Conservation (phyloP, 2,797 vertebrate species). For the Onychomys torridus region DNA sequence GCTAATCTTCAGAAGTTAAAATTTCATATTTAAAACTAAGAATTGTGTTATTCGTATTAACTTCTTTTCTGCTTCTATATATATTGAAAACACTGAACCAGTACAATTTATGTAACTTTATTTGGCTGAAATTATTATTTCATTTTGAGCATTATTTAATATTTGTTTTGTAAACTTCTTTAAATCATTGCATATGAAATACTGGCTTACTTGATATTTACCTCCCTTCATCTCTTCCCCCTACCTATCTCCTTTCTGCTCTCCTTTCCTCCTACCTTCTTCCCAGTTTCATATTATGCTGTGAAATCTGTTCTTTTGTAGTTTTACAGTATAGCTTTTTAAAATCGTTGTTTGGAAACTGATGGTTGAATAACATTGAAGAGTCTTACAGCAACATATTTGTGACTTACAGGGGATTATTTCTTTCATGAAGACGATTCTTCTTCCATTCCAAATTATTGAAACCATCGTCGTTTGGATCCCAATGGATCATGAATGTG, state of each 20-base stretch:
- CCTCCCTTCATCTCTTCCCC: background rate
- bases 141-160: background rate
- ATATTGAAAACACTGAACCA: background rate
- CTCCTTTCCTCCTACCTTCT: background rate
- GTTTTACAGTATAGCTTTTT: background rate
- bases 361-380: background rate
- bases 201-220: background rate
- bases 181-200: background rate
- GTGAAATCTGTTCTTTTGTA: rapidly evolving
- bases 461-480: background rate
- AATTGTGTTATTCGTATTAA: background rate
- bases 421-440: background rate
- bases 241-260: background rate
- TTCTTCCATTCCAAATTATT: background rate
- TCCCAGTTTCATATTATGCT: background rate
- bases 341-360: background rate
- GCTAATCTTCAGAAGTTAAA: background rate
- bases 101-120: background rate
- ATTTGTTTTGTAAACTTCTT: background rate
- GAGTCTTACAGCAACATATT: background rate
- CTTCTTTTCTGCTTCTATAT: background rate
- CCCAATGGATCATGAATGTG: background rate
- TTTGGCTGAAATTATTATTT: slow-evolving; percentile 12
- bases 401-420: background rate
- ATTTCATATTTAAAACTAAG: slow-evolving; percentile 30